These are phyloP conservation scores for Octopus bimaculoides DNA, from an alignment of 1,140 invertebrate species.

Conservation along the genomic window DNA sequence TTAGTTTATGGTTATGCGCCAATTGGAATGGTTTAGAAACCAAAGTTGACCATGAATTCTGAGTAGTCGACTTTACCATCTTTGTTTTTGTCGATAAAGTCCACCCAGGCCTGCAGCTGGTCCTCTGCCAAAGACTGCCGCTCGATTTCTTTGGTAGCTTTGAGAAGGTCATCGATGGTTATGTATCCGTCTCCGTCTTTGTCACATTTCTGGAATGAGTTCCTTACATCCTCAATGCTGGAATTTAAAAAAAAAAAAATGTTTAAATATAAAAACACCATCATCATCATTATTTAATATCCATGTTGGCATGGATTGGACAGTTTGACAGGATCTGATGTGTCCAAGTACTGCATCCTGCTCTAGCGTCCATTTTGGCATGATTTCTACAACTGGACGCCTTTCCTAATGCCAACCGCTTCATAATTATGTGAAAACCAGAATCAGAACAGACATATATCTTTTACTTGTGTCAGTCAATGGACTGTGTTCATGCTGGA, in stretches of 20 bases:
- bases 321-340: too few relatives aligned
- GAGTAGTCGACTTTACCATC: conserved; percentile 6
- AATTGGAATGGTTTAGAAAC: background rate
- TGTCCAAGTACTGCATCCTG: too few relatives aligned
- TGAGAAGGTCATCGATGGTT: background rate
- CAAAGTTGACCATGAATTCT: conserved; percentile 3
- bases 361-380: too few relatives aligned
- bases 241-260: background rate
- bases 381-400: too few relatives aligned
- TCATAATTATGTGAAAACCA: too few relatives aligned
- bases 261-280: background rate
- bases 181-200: conserved; percentile 1
- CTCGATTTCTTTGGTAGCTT: conserved; percentile 2
- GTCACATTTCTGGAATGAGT: background rate
- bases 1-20: too few relatives aligned
- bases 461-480: too few relatives aligned
- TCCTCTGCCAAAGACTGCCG: background rate
- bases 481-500: too few relatives aligned
- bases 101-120: background rate
- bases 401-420: too few relatives aligned
- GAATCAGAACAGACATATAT: too few relatives aligned
- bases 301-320: too few relatives aligned
- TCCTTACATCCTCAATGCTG: conserved; percentile 1
- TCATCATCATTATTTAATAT: too few relatives aligned
- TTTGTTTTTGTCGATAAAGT: background rate